phyloP scores from a whole-genome alignment of 2,888 invertebrate species.

The Leucophora obtusa region DNA sequence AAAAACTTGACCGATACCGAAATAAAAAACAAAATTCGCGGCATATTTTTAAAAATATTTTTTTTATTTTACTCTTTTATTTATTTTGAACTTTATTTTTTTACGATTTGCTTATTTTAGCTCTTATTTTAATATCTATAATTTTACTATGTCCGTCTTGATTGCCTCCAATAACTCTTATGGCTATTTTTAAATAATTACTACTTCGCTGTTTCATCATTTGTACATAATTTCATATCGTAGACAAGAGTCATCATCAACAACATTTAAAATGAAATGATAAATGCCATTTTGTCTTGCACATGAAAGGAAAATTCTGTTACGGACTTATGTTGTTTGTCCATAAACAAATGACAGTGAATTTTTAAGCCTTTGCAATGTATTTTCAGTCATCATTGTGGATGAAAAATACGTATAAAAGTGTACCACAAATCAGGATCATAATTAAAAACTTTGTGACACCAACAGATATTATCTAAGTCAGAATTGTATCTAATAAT shows the following conservation, averaged over 20 bases:
- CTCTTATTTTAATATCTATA: no score
- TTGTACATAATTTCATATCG: not conserved
- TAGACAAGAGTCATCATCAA: not conserved
- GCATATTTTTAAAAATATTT: no score
- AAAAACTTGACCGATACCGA: no score
- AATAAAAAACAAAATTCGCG: no score
- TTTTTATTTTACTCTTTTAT: no score
- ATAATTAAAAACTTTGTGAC: not conserved
- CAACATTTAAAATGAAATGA: not conserved
- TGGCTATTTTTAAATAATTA: not conserved
- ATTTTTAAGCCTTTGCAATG: not conserved
- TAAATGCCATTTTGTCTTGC: not conserved
- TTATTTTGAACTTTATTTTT: no score
- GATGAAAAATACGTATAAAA: no score
- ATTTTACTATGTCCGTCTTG: not conserved
- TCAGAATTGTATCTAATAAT: not conserved
- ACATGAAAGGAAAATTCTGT: not conserved
- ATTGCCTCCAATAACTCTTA: not conserved
- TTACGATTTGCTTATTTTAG: no score
- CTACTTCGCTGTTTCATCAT: not conserved
- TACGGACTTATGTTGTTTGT: not conserved
- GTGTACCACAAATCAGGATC: no score
- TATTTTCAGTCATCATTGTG: not conserved
- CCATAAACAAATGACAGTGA: not conserved
- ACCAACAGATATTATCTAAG: not conserved